Percentiles rank a stretch among this genome's conserved stretches.
These are phyloP conservation scores for Eretmocerus hayati DNA, from an alignment of 2,888 invertebrate genomes.

Conservation along the genomic window DNA sequence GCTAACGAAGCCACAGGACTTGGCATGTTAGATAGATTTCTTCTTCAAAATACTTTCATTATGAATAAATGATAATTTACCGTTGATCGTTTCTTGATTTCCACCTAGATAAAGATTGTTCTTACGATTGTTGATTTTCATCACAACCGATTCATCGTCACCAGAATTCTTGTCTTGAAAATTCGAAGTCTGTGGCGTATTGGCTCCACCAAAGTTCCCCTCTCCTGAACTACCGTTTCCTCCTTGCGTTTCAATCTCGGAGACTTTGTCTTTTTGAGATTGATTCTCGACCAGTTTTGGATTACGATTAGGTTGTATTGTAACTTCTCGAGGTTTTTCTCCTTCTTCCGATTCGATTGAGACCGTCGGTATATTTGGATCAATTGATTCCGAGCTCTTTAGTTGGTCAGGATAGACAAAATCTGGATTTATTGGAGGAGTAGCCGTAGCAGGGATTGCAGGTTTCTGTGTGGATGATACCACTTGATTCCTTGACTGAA, in stretches of 20 bases:
- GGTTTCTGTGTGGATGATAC: background rate
- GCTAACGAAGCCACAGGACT: too few species aligned
- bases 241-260: slow-evolving; percentile 9
- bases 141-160: slow-evolving; percentile 32
- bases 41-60: too few species aligned
- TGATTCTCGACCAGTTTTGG: background rate
- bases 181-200: slow-evolving; percentile 23
- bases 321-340: background rate
- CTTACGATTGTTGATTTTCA: slow-evolving; percentile 33
- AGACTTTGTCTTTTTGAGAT: slow-evolving; percentile 1
- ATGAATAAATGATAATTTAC: too few species aligned
- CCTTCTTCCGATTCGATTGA: slow-evolving; percentile 26
- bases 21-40: too few species aligned
- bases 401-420: slow-evolving; percentile 1
- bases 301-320: too few species aligned
- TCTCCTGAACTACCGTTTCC: slow-evolving; percentile 28
- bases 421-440: slow-evolving; percentile 4
- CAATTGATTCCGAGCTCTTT: background rate
- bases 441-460: background rate
- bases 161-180: too few species aligned
- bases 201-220: slow-evolving; percentile 31
- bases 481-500: background rate
- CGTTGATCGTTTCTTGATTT: too few species aligned
- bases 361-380: slow-evolving; percentile 24
- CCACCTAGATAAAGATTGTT: too few species aligned